A percentile compares a stretch with the other conserved stretches of the same genome.
phyloP scores from a whole-genome alignment of 2,113 vertebrate genomes.

The Centropus unirufus region DNA sequence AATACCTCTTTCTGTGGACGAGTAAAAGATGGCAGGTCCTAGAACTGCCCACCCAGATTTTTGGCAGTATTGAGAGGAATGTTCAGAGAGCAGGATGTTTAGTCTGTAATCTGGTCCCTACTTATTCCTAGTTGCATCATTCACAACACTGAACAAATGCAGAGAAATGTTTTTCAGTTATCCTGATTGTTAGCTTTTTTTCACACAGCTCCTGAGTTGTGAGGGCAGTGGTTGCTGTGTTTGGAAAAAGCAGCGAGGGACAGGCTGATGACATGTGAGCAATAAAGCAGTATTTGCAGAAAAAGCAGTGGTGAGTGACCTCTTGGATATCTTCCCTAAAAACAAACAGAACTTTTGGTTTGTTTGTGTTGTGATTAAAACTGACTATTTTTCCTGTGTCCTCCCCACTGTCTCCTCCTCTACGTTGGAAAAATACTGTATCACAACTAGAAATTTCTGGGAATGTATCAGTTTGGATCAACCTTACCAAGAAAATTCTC shows the following conservation, averaged over 20 bases:
- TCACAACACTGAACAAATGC: not conserved
- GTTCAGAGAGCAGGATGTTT: not conserved
- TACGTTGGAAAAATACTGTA: not conserved
- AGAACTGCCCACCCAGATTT: not conserved
- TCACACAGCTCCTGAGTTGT: not conserved
- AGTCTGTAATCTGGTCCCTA: not conserved
- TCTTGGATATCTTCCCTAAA: not conserved
- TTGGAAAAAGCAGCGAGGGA: not conserved
- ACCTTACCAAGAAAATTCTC: not conserved
- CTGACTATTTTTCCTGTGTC: not conserved
- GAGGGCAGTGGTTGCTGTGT: not conserved
- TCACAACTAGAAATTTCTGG: not conserved
- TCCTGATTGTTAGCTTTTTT: not conserved
- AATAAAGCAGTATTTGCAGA: not conserved
- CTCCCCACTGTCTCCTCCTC: too few species aligned
- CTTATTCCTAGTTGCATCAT: not conserved
- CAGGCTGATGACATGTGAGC: not conserved
- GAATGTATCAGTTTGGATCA: not conserved
- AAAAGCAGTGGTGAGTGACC: not conserved
- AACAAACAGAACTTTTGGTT: not conserved
- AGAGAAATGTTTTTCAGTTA: not conserved
- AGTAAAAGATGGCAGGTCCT: not conserved
- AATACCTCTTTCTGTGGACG: not conserved
- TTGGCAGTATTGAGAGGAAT: not conserved
- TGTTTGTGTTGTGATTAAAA: not conserved